Evolutionary conservation across 2,888 invertebrate genomes (phyloP).

Genomic region (Coelogynopora nodosa): DNA sequence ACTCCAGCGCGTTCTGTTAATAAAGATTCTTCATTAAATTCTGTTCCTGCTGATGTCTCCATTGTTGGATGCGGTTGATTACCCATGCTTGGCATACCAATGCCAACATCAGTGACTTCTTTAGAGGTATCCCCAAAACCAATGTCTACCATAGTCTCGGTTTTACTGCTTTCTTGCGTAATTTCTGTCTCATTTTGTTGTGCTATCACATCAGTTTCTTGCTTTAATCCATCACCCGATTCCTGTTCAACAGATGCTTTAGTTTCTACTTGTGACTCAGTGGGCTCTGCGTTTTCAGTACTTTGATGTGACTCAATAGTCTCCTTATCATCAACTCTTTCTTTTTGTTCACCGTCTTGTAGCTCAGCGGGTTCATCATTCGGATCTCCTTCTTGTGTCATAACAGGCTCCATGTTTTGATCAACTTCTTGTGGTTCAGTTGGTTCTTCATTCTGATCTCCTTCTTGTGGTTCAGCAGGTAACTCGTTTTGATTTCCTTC

Average conservation of each 20-base stretch:
- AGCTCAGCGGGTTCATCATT: background rate
- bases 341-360: background rate
- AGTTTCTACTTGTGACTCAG: background rate
- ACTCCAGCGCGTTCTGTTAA: background rate
- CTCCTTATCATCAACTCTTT: too few species aligned
- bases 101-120: slow-evolving; percentile 47
- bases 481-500: too few species aligned
- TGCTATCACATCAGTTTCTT: background rate
- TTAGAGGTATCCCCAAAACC: background rate
- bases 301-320: background rate
- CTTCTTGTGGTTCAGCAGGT: background rate
- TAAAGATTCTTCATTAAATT: slow-evolving; percentile 45
- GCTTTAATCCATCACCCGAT: background rate
- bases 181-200: background rate
- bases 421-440: background rate
- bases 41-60: slow-evolving; percentile 38
- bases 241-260: background rate
- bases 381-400: background rate
- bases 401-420: too few species aligned
- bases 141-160: slow-evolving; percentile 43
- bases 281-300: background rate
- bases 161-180: background rate
- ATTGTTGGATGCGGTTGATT: background rate
- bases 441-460: too few species aligned
- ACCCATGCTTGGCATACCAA: background rate